Percentiles rank a stretch among this genome's conserved stretches.
phyloP scores from a whole-genome alignment of 1,140 invertebrate species.

The Atta cephalotes region DNA sequence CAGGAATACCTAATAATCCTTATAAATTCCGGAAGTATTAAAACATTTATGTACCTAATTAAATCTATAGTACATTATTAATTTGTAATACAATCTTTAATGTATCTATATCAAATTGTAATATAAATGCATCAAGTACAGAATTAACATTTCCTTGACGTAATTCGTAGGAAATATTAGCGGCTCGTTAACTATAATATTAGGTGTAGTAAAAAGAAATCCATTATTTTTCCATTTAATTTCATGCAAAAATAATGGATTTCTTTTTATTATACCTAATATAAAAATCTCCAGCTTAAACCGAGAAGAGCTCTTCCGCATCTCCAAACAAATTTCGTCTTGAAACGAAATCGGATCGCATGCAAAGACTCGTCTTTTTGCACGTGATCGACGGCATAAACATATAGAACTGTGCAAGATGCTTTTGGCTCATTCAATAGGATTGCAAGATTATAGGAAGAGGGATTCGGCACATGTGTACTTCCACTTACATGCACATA shows the following conservation, averaged over 20 bases:
- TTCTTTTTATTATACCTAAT: background rate
- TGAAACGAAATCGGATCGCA: conserved; percentile 25
- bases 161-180: conserved; percentile 24
- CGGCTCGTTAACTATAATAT: background rate
- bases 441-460: conserved; percentile 57
- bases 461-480: conserved; percentile 31
- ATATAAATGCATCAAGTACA: background rate
- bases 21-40: conserved; percentile 1
- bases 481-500: conserved; percentile 15
- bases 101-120: background rate
- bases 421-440: conserved; percentile 53
- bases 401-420: conserved; percentile 21
- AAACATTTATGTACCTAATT: conserved; percentile 4
- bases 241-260: no score
- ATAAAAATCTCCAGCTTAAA: background rate
- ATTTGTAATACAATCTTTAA: background rate
- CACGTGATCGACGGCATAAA: conserved; percentile 11
- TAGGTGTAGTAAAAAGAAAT: no score
- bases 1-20: conserved; percentile 7
- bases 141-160: background rate
- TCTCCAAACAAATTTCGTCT: conserved; percentile 10
- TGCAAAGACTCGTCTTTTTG: conserved; percentile 40
- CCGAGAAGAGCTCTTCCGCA: conserved; percentile 8
- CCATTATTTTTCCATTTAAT: no score
- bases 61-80: background rate